These are phyloP conservation scores for Heterochromis multidens DNA, from an alignment of 2,113 vertebrate species.

Conservation along the genomic window DNA sequence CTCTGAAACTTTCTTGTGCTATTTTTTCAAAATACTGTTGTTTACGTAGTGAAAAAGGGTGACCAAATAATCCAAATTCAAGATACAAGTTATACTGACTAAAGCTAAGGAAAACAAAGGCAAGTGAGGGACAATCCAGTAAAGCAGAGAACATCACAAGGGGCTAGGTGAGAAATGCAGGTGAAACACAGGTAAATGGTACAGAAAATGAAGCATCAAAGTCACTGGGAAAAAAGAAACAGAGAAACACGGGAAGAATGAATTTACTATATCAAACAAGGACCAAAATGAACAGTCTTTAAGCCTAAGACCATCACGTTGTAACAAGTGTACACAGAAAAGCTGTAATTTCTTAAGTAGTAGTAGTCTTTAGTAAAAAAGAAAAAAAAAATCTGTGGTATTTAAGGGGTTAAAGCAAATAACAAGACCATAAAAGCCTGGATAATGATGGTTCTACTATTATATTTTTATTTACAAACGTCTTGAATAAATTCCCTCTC, in stretches of 20 bases:
- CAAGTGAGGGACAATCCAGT: neutral
- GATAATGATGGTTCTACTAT: neutral
- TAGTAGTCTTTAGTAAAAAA: too few species aligned
- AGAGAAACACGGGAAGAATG: neutral
- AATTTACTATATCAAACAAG: neutral
- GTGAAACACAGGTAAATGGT: neutral
- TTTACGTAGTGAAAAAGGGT: neutral
- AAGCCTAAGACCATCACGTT: neutral
- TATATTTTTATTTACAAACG: neutral
- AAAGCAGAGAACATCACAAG: neutral
- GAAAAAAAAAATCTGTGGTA: too few species aligned
- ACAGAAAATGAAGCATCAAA: neutral
- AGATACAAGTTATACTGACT: neutral
- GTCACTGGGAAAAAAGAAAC: neutral
- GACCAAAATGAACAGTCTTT: neutral
- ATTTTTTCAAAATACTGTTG: neutral
- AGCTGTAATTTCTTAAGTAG: neutral
- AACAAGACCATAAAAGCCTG: too few species aligned
- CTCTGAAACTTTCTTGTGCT: neutral
- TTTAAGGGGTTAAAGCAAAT: too few species aligned
- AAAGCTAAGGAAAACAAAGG: neutral
- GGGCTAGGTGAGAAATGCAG: neutral
- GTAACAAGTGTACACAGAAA: neutral
- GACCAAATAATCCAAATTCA: too few species aligned
- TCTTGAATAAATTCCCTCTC: neutral